Conservation (phyloP, 2,113 vertebrate genomes). For the Panthera uncia region DNA sequence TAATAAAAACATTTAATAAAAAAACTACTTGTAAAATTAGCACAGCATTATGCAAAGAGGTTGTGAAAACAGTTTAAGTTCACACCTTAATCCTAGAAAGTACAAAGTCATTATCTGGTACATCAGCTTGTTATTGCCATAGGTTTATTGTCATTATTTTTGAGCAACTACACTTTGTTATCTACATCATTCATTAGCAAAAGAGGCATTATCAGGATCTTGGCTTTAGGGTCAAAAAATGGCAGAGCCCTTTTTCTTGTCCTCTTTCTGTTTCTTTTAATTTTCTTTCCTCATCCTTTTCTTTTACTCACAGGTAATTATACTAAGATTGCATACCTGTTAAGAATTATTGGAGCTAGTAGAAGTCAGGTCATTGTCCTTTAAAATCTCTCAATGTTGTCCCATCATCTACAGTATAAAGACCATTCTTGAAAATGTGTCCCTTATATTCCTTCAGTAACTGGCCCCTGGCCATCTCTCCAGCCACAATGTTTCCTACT, state of each 20-base stretch:
- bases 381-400: background rate
- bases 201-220: background rate
- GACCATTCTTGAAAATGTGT: background rate
- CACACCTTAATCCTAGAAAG: constrained; percentile 23
- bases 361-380: background rate
- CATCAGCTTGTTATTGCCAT: background rate
- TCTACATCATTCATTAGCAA: background rate
- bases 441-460: background rate
- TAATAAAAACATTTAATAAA: constrained; percentile 57
- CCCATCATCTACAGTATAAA: background rate
- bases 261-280: background rate
- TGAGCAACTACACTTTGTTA: background rate
- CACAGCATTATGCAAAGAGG: background rate
- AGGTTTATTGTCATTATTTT: background rate
- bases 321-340: background rate
- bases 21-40: constrained; percentile 62
- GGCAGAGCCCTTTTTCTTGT: background rate
- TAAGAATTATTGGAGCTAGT: background rate
- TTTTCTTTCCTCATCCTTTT: background rate
- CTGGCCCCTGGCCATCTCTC: background rate
- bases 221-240: background rate
- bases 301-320: background rate
- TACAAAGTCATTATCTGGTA: background rate
- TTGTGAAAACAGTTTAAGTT: constrained; percentile 50
- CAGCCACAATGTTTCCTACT: background rate